Base-by-base conservation (phyloP, 1,140 invertebrate genomes). In the Zaprionus ghesquierei region DNA sequence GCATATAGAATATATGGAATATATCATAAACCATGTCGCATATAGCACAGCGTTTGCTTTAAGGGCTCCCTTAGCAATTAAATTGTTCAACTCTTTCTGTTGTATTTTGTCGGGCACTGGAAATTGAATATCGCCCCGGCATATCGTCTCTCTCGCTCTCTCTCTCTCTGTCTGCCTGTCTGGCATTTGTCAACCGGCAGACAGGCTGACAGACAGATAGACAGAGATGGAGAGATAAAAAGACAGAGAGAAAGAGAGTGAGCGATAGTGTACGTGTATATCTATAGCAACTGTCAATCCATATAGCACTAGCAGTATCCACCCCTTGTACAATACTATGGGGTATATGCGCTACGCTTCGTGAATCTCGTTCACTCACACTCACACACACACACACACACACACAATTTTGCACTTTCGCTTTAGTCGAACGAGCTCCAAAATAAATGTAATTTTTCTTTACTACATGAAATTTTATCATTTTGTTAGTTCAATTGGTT, bases 391-490 rank as follows among this genome's bases (percentile, higher is more conserved):
- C n/a, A n/a, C 4, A 29, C 31, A 31, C n/a, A 53, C 62, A 50
- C 66, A 69, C 41, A 62, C 62, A 65, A 66, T 66, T 66, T 66
- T 65, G 69, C 55, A 66, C 63, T 66, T 68, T 59, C 54, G 55
- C 55, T 65, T 35, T 51, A 35, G 27, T 29, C 31, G 27, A 20
- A 38, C 35, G 35, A 5, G n/a, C 2, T 6, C 8, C 18, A 65
- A 72, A 66, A 46, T 25, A 31, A 64, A 71, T 69, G 56, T 56
- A 62, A 74, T 69, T 62, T 74, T 74, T 69, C 63, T 73, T 69
- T 75, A 74, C 72, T 77, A 78, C 66, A 56, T 63, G 75, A 76
- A 86, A 78, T 81, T 72, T 46, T 68, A 62, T 68, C 46, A 66
- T 70, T 63, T 70, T 59, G 58, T 63, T 70, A 33, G 72, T 64